These are phyloP conservation scores for Erinaceus europaeus DNA, from an alignment of 2,113 vertebrate genomes.

Conservation along the genomic window DNA sequence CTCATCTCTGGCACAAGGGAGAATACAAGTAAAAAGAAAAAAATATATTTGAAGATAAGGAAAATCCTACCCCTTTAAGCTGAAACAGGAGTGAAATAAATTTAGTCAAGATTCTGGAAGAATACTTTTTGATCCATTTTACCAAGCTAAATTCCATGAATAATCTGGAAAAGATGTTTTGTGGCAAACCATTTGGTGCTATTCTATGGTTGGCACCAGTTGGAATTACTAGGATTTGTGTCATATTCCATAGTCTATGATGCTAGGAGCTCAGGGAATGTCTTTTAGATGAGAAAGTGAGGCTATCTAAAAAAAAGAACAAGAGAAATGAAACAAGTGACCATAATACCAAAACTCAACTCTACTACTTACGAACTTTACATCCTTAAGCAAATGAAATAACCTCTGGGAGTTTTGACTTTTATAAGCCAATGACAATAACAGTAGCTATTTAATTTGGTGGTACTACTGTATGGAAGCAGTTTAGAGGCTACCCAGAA, in stretches of 20 bases:
- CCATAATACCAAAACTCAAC: neutral
- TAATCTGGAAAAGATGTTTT: slow-evolving; percentile 37
- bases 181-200: neutral
- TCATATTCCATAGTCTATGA: neutral
- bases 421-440: neutral
- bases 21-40: slow-evolving; percentile 41
- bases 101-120: slow-evolving; percentile 9
- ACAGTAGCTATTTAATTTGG: neutral
- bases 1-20: slow-evolving; percentile 26
- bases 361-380: neutral
- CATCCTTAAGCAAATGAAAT: neutral
- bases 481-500: neutral
- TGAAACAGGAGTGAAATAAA: slow-evolving; percentile 34
- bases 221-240: neutral
- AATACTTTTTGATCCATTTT: slow-evolving; percentile 5
- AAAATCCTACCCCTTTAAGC: neutral
- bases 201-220: neutral
- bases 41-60: slow-evolving; percentile 25
- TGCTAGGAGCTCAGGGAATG: neutral
- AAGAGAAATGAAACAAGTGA: neutral
- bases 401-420: neutral
- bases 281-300: neutral
- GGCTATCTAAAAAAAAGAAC: neutral
- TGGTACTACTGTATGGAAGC: neutral
- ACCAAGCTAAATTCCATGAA: neutral